Percentiles rank a stretch among this genome's conserved stretches.
These are phyloP conservation scores for Hemichromis elongatus DNA, from an alignment of 2,113 vertebrate species.

Conservation along the genomic window DNA sequence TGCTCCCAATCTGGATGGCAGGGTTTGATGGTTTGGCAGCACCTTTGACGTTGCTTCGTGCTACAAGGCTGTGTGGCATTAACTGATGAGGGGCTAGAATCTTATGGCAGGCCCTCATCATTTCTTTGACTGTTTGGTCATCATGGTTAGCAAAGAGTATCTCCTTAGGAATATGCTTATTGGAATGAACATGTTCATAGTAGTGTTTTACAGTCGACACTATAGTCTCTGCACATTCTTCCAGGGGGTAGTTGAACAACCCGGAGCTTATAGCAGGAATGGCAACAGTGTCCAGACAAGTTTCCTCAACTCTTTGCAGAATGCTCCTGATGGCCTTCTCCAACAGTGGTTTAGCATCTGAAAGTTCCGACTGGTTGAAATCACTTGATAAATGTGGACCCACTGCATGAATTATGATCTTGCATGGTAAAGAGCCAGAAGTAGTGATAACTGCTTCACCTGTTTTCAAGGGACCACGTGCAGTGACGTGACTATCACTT, in stretches of 20 bases:
- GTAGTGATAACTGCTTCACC: slow-evolving; percentile 54
- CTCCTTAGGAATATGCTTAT: slow-evolving; percentile 23
- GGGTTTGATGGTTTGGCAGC: background rate
- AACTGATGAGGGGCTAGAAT: background rate
- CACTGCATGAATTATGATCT: slow-evolving; percentile 81
- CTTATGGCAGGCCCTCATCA: slow-evolving; percentile 62
- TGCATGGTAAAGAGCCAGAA: slow-evolving; percentile 75
- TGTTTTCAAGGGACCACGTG: fast-evolving
- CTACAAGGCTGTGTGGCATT: background rate
- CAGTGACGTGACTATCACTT: background rate
- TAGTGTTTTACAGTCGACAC: slow-evolving; percentile 62
- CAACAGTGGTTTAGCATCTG: background rate
- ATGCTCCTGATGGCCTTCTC: slow-evolving; percentile 29
- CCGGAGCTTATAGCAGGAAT: slow-evolving; percentile 91
- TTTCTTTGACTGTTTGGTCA: slow-evolving; percentile 73
- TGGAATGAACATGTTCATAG: fast-evolving
- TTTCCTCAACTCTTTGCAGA: background rate
- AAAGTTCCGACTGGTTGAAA: background rate
- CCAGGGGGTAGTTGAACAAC: slow-evolving; percentile 77
- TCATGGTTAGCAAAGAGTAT: slow-evolving; percentile 81
- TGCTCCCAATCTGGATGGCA: background rate
- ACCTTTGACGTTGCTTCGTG: background rate
- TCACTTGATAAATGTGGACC: slow-evolving; percentile 62
- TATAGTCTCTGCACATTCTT: slow-evolving; percentile 73
- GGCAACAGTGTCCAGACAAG: slow-evolving; percentile 65